Evolutionary conservation across 2,113 vertebrate genomes (phyloP).

Genomic region (Elanus axillaris): DNA sequence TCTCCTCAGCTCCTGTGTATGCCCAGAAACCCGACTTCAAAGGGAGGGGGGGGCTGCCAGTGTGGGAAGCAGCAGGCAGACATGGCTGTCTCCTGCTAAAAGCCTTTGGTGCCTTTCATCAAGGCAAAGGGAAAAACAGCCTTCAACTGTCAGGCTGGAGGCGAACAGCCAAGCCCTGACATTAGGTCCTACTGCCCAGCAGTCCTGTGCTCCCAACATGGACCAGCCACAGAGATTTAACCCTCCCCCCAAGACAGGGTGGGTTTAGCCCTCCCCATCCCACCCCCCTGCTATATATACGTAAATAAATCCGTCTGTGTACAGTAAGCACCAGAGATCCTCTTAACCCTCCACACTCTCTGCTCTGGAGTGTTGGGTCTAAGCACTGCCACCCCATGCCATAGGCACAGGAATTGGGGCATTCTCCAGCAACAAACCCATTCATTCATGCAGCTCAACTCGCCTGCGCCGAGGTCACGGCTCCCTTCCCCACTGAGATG

Average conservation of each 20-base stretch:
- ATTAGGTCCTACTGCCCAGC: neutral
- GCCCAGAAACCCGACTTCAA: neutral
- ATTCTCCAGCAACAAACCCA: neutral
- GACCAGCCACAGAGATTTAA: neutral
- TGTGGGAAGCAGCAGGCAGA: neutral
- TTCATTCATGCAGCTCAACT: neutral
- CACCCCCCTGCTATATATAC: neutral
- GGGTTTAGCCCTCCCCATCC: neutral
- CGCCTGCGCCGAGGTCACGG: neutral
- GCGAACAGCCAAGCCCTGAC: neutral
- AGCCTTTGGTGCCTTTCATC: neutral
- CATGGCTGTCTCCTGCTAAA: neutral
- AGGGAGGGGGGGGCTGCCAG: neutral
- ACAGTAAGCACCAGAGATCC: conserved; percentile 23
- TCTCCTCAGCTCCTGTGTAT: neutral
- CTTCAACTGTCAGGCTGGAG: neutral
- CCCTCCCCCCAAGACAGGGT: neutral
- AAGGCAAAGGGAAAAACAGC: neutral
- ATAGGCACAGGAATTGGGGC: neutral
- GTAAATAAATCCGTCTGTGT: conserved; percentile 18
- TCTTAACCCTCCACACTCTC: neutral
- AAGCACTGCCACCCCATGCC: neutral
- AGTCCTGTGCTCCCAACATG: neutral
- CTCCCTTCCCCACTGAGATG: neutral
- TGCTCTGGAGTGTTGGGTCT: neutral